Base-by-base conservation (phyloP, 1,140 invertebrate genomes). In the Zelostemma sp. region DNA sequence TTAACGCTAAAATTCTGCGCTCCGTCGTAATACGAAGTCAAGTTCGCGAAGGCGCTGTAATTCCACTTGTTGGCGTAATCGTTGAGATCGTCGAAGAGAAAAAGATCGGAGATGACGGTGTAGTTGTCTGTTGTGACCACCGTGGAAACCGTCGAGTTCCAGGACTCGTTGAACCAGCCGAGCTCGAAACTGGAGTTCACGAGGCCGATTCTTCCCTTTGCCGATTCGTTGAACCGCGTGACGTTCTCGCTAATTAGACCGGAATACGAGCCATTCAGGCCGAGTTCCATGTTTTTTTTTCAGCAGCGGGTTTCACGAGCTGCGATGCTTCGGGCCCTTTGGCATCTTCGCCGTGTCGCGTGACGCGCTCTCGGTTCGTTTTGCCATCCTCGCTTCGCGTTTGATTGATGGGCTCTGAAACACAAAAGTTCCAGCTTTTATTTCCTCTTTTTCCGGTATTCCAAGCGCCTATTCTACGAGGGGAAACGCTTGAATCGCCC, bases 41-140 rank as follows among this genome's bases (percentile, higher is more conserved):
- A 48, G 40, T 86, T 86, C 6, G 73, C 74, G 41, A 82, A 77
- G 4, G 75, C 78, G 62, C 77, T 84, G 49, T 80, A 80, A 54
- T 86, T 85, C 8, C 85, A 41, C 63, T 73, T 76, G 33, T 78
- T 81, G 9, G 85, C 74, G 59, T 85, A 86, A 18, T 81, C 83
- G 55, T 77, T 83, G 21, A 86, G 60, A 41, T 86, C 83, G 15
- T 85, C 80, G 62, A 86, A 82, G 11, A 81, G 73, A 50, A 86
- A 84, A 6, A 86, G 78, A 43, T 84, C 82, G 9, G 77, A 78
- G 64, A 83, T 74, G 62, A 79, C 55, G 41, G 82, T 83, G 55
- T 80, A 82, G 45, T 84, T 85, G 33, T 84, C 83, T 15, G 54
- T 60, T n/a, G 65, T 59, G n/a, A 69, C 68, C 14, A 58, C 51